Evolutionary conservation across 2,797 vertebrate genomes (phyloP), one percentile per base, ranked within the genome.

Genomic region (Ispidina picta): DNA sequence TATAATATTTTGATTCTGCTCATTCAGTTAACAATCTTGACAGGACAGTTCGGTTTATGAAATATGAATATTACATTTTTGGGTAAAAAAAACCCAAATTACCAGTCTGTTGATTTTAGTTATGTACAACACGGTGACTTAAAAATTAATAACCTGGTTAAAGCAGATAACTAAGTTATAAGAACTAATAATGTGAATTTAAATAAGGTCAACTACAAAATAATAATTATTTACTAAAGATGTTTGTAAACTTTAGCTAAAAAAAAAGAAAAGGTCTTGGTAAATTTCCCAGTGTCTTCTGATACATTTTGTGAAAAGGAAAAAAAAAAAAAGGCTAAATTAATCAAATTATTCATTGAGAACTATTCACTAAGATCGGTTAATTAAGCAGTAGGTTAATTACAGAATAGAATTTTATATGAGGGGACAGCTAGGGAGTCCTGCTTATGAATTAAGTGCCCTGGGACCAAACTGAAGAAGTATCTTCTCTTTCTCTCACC

Each of bases 331-430:
- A 68, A 19, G 9, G 5, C 8, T 54, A 75, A 83, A 78, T 64
- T 89, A 2, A 65, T 76, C 70, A 87, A 58, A 68, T 85, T 76
- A 85, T 83, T 86, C 10, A 75, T 33, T 59, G 22, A 70, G 21
- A 92, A 43, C 29, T 89, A 49, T 95, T 93, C 93, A 15, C 26
- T 85, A 55, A 74, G 10, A 12, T 82, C 31, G 77, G 25, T 69
- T 89, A 92, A 95, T 90, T 93, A 86, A 91, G 31, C 14, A 29
- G 21, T 69, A 82, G 37, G 16, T 84, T 93, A 93, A 88, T 92
- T 95, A 74, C 48, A 84, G 46, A 70, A 80, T 22, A 88, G 51
- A 71, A 82, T 86, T 89, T 17, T 13, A 3, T 82, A 28, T 76
- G 58, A 86, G 28, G 7, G 23, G 46, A 81, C 33, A 83, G 9